These are phyloP conservation scores for Zaprionus africanus DNA, from an alignment of 1,140 invertebrate species.

Conservation along the genomic window DNA sequence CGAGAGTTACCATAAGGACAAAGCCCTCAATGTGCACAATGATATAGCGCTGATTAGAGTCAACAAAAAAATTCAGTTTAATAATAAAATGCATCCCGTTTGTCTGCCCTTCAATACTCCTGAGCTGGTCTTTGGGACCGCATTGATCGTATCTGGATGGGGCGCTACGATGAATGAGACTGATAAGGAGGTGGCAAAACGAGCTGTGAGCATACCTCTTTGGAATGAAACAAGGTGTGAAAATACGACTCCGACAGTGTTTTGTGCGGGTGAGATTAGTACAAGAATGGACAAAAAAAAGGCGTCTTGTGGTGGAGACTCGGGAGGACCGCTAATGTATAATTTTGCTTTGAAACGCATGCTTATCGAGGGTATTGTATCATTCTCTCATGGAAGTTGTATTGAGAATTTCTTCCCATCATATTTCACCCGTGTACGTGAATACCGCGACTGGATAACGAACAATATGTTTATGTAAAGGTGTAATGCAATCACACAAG, in stretches of 20 bases:
- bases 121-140: accelerated
- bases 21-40: not conserved
- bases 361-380: not conserved
- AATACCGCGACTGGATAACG: not conserved
- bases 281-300: not conserved
- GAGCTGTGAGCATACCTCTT: not conserved
- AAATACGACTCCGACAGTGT: not conserved
- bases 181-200: not conserved
- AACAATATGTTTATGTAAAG: not conserved
- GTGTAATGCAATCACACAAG: no score
- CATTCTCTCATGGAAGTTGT: not conserved
- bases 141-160: not conserved
- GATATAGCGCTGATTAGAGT: not conserved
- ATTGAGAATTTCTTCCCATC: not conserved
- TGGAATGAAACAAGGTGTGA: not conserved
- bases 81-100: not conserved
- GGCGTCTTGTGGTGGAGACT: not conserved
- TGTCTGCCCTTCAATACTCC: not conserved
- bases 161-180: accelerated
- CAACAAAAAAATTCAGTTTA: not conserved
- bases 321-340: not conserved
- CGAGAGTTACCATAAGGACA: not conserved
- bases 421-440: not conserved
- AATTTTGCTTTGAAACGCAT: accelerated
- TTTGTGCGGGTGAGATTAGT: not conserved